These are phyloP conservation scores for Coelopa pilipes DNA, from an alignment of 2,888 invertebrate species.

Conservation along the genomic window DNA sequence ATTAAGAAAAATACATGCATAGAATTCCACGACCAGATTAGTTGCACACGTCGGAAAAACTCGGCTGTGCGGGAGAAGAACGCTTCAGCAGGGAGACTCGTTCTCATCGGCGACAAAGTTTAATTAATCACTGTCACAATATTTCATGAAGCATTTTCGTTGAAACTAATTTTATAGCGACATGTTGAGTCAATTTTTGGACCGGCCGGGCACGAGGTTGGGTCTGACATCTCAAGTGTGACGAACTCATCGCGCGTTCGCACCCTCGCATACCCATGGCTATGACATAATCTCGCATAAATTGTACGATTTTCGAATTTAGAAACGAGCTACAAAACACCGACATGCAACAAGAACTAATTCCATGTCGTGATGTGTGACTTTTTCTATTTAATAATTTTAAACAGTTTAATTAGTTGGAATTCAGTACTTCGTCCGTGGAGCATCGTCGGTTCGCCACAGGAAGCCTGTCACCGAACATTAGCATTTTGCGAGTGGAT, in stretches of 20 bases:
- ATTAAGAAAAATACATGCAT: too few relatives aligned
- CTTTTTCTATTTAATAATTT: not conserved
- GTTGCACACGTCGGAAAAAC: too few relatives aligned
- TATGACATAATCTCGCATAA: constrained; percentile 55
- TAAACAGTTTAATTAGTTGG: constrained; percentile 14
- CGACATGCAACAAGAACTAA: constrained; percentile 14
- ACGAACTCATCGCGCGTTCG: constrained; percentile 47
- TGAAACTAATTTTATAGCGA: not conserved
- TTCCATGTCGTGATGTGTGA: not conserved
- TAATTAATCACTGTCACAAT: constrained; percentile 38
- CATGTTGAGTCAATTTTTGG: constrained; percentile 14
- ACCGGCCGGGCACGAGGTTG: constrained; percentile 19
- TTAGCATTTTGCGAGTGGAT: too few relatives aligned
- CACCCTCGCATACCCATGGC: not conserved
- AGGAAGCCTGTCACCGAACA: not conserved
- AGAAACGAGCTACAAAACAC: not conserved
- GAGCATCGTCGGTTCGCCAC: too few relatives aligned
- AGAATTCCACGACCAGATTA: too few relatives aligned
- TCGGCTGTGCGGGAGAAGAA: too few relatives aligned
- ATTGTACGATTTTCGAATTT: not conserved
- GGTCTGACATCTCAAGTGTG: constrained; percentile 52
- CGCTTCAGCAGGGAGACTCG: not conserved
- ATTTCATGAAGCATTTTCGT: constrained; percentile 20
- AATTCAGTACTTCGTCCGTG: not conserved
- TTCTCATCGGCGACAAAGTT: not conserved